phyloP scores from a whole-genome alignment of 1,140 invertebrate genomes.

The Choristoneura fumiferana region DNA sequence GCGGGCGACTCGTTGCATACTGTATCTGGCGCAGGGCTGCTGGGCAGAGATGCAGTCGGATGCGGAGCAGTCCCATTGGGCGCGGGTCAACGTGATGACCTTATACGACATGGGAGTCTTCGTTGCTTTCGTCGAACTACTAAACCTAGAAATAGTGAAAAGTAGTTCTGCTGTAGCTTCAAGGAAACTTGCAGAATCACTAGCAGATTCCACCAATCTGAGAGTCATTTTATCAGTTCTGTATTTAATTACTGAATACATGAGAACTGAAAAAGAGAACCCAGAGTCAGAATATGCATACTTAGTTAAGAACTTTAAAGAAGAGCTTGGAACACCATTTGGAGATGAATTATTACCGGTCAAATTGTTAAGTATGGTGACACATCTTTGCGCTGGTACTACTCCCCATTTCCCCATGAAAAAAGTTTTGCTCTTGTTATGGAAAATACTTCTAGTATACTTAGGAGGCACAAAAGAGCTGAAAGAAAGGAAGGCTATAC shows the following conservation, averaged over 20 bases:
- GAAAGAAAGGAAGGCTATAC: constrained; percentile 85
- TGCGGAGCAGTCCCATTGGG: constrained; percentile 90
- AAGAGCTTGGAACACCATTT: constrained; percentile 86
- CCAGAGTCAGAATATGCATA: constrained; percentile 83
- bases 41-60: constrained; percentile 96
- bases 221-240: constrained; percentile 95
- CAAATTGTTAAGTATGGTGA: constrained; percentile 96
- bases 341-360: constrained; percentile 92
- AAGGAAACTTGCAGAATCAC: constrained; percentile 92
- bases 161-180: constrained; percentile 88
- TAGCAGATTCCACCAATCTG: constrained; percentile 94
- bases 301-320: constrained; percentile 86
- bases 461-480: constrained; percentile 93
- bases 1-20: constrained; percentile 91
- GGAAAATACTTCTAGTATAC: constrained; percentile 95
- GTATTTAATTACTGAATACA: constrained; percentile 96
- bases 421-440: constrained; percentile 96
- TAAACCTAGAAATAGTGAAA: constrained; percentile 96
- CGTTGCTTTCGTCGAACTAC: constrained; percentile 91
- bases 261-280: constrained; percentile 84
- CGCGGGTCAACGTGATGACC: constrained; percentile 90
- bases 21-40: constrained; percentile 96
- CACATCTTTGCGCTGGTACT: constrained; percentile 94
- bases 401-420: constrained; percentile 98
- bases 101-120: constrained; percentile 94